phyloP scores from a whole-genome alignment of 2,113 vertebrate genomes.

The Notiomystis cincta region DNA sequence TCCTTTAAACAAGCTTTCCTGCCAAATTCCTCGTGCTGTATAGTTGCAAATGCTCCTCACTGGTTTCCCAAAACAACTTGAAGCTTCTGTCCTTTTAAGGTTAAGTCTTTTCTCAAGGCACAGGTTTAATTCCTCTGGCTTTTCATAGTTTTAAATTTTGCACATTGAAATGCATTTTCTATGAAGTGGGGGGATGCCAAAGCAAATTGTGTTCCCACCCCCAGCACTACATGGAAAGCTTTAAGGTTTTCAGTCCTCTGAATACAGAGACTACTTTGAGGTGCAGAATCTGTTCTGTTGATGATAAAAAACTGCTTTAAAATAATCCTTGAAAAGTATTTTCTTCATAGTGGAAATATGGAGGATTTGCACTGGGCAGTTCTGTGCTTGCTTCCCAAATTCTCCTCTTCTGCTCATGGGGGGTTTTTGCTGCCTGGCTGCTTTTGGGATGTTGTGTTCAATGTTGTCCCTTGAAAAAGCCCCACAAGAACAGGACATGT shows the following conservation, averaged over 20 bases:
- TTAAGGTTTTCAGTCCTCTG: background rate
- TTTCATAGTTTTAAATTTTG: background rate
- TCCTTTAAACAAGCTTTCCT: slow-evolving; percentile 10
- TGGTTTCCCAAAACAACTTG: slow-evolving; percentile 7
- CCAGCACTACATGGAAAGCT: background rate
- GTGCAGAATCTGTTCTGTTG: background rate
- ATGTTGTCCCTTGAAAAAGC: background rate
- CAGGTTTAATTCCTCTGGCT: background rate
- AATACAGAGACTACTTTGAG: background rate
- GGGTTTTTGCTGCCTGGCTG: background rate
- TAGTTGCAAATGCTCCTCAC: background rate
- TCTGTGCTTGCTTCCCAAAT: background rate
- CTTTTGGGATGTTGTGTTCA: background rate
- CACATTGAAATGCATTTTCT: background rate
- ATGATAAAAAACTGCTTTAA: background rate
- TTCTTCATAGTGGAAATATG: background rate
- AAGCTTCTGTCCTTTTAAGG: slow-evolving; percentile 46
- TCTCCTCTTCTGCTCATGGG: rapidly evolving
- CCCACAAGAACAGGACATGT: rapidly evolving
- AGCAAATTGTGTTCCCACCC: background rate
- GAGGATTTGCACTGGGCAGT: background rate
- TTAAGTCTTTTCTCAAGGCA: background rate
- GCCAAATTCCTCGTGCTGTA: background rate
- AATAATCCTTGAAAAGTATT: background rate
- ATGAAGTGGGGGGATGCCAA: background rate